phyloP scores from a whole-genome alignment of 1,140 invertebrate genomes.

The fruit fly (Drosophila melanogaster) region DNA sequence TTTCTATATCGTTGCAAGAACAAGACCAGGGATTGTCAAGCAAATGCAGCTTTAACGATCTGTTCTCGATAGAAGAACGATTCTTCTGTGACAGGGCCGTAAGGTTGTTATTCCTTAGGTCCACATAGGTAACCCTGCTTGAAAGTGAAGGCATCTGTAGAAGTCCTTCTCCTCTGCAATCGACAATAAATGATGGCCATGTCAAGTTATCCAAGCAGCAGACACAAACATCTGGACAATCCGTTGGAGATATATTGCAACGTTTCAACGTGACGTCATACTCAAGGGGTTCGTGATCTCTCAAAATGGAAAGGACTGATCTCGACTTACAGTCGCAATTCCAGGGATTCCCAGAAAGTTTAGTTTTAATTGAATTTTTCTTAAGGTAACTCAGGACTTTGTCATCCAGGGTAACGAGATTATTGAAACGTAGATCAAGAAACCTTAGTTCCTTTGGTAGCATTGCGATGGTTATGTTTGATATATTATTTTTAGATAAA shows the following conservation, averaged over 20 bases:
- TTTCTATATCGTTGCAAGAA: constrained; percentile 13
- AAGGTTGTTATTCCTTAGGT: constrained; percentile 19
- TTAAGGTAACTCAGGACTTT: background rate
- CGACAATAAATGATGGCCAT: constrained; percentile 9
- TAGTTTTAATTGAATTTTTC: background rate
- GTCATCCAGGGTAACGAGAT: constrained; percentile 10
- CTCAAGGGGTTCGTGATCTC: constrained; percentile 8
- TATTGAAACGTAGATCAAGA: constrained; percentile 25
- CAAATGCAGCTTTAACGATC: constrained; percentile 1
- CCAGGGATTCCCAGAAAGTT: constrained; percentile 15
- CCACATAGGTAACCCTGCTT: constrained; percentile 1
- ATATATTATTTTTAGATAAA: constrained; percentile 10
- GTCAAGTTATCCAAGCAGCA: constrained; percentile 13
- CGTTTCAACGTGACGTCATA: background rate
- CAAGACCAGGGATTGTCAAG: constrained; percentile 26
- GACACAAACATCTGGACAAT: constrained; percentile 15
- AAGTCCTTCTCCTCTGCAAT: constrained; percentile 16
- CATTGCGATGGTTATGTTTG: background rate
- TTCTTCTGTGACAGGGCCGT: background rate
- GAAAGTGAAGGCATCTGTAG: background rate
- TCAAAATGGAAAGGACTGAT: constrained; percentile 12
- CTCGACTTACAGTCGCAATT: constrained; percentile 17
- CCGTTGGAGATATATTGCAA: constrained; percentile 10
- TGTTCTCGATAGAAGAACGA: background rate
- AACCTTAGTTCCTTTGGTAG: constrained; percentile 5